Evolutionary conservation across 2,888 invertebrate species (phyloP), one percentile per base, ranked within the genome.

Genomic region (Eupithecia insigniata): DNA sequence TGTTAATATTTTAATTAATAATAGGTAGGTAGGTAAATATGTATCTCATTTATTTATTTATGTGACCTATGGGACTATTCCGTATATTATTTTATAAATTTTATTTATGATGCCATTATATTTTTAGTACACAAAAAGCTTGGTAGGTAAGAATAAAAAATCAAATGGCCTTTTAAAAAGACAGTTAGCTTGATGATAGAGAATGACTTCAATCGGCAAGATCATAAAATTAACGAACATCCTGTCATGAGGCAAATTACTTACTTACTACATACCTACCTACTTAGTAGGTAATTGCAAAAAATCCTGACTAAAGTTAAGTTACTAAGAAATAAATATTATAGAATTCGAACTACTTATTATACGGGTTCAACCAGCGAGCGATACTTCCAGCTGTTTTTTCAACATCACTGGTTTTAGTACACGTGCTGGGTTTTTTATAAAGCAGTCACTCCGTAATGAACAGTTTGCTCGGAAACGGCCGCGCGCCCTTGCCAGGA

Each of bases 341-440:
- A 36, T 62, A 62, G 0, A n/a, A 36, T 34, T 32, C 34, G 64
- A 22, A 39, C 66, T 51, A n/a, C n/a, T n/a, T n/a, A n/a, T 30
- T 32, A 51, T 66, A 66, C 65, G 68, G 46, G 61, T 32, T 26
- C 30, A 62, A 51, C 28, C 46, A 65, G 39, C 28, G 14, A 60
- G 32, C 43, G 62, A 75, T 76, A 72, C 76, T 73, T 77, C 67
- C 75, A 79, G 73, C 72, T 79, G 76, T n/a, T 72, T 75, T 85
- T 85, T 82, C 78, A 79, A 79, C 81, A 80, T 83, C 84, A 89
- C 88, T 89, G 87, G 88, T 83, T 79, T 83, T 83, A 71, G 62
- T 83, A 88, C 92, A 91, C 92, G 91, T 91, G 92, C 91, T 89
- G 81, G 74, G 74, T 84, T 87, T 89, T 91, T 89, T 90, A 86